Percentiles rank a stretch among this genome's conserved stretches.
Conservation (phyloP, 2,797 vertebrate genomes). For the Pseudopleuronectes americanus region DNA sequence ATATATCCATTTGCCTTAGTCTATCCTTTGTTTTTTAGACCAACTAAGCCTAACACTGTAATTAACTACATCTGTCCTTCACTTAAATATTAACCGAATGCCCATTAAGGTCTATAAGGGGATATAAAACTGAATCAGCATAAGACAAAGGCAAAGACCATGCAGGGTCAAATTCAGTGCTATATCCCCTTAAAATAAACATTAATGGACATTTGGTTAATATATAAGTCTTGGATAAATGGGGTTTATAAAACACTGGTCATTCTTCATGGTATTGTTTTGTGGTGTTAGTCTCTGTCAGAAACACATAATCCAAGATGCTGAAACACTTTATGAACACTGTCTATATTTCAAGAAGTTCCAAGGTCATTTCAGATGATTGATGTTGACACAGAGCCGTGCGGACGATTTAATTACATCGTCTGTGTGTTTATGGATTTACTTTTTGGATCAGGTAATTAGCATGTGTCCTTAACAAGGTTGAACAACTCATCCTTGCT, state of each 20-base stretch:
- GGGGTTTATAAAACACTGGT: background rate
- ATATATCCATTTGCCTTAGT: background rate
- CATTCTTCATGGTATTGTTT: constrained; percentile 2
- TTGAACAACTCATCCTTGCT: constrained; percentile 43
- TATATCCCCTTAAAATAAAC: background rate
- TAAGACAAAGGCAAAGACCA: too few species aligned
- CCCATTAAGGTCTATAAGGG: too few species aligned
- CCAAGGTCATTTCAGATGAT: constrained; percentile 74
- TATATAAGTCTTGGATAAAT: too few species aligned
- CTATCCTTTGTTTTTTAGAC: too few species aligned
- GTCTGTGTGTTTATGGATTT: constrained; percentile 77
- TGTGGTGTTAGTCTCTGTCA: background rate
- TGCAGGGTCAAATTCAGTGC: too few species aligned
- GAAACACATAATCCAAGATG: constrained; percentile 23
- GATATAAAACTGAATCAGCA: too few species aligned
- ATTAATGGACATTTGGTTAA: background rate
- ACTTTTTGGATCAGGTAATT: constrained; percentile 66
- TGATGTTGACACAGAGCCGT: constrained; percentile 62
- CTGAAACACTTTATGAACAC: constrained; percentile 39
- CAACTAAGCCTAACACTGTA: too few species aligned
- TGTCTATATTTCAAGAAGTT: constrained; percentile 51
- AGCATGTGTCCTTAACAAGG: constrained; percentile 70
- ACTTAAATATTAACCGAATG: too few species aligned
- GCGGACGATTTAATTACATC: constrained; percentile 69
- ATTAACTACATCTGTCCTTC: too few species aligned